Conservation (phyloP, 92 coral and sea anemone species). For the Nematostella vectensis region DNA sequence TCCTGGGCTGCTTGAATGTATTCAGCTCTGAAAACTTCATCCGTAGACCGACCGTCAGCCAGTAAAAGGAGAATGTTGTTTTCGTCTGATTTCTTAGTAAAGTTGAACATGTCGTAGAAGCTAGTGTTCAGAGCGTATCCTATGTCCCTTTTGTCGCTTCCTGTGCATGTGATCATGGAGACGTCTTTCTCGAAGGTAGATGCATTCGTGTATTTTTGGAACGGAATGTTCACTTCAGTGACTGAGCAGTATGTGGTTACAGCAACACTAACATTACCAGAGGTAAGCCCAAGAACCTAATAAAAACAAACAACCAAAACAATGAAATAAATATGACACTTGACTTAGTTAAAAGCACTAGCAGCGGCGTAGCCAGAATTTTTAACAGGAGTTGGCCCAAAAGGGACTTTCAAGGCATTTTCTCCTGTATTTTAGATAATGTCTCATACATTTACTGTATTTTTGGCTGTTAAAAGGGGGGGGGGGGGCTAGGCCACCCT, state of each 20-base stretch:
- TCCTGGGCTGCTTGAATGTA: background rate
- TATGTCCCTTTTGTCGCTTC: background rate
- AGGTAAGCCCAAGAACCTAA: background rate
- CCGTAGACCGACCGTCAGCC: background rate
- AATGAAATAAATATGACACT: background rate
- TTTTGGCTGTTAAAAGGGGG: no score
- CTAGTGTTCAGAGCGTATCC: background rate
- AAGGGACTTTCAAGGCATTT: no score
- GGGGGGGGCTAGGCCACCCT: no score
- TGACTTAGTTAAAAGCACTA: background rate
- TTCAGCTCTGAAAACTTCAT: background rate
- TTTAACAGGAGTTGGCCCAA: no score
- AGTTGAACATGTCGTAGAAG: slow-evolving; percentile 1
- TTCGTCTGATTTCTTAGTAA: background rate
- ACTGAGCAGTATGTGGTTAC: background rate
- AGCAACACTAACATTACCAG: background rate
- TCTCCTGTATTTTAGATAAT: no score
- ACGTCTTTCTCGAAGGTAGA: background rate
- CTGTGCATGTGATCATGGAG: background rate
- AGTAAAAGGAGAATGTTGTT: background rate
- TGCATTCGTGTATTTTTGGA: background rate
- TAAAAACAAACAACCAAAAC: background rate
- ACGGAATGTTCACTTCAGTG: background rate
- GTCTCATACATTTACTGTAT: no score
- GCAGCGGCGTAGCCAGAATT: background rate